Evolutionary conservation across 2,797 vertebrate species (phyloP).

Genomic region (Coendou prehensilis): DNA sequence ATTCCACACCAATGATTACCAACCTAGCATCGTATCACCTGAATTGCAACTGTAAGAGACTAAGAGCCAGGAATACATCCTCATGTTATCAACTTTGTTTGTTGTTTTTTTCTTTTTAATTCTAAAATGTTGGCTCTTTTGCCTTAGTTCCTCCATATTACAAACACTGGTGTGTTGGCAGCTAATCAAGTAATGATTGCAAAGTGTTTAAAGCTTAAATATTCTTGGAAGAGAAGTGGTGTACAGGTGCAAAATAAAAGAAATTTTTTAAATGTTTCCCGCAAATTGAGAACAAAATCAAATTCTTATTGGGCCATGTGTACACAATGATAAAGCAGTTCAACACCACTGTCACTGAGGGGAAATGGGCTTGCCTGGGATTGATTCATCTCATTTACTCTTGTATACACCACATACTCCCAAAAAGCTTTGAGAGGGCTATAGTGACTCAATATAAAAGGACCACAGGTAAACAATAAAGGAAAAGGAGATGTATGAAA

Average conservation of each 20-base stretch:
- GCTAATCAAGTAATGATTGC: constrained; percentile 82
- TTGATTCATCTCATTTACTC: constrained; percentile 47
- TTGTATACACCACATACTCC: constrained; percentile 11
- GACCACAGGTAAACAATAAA: constrained; percentile 29
- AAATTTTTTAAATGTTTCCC: constrained; percentile 79
- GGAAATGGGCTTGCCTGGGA: background rate
- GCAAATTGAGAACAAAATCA: constrained; percentile 72
- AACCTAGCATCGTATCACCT: constrained; percentile 70
- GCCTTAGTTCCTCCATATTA: constrained; percentile 75
- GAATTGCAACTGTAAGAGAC: constrained; percentile 70
- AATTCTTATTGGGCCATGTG: constrained; percentile 68
- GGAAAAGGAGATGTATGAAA: constrained; percentile 36
- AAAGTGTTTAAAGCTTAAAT: constrained; percentile 83
- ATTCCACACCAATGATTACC: constrained; percentile 58
- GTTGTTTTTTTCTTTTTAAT: constrained; percentile 74
- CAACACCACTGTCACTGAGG: background rate
- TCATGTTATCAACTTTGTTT: constrained; percentile 79
- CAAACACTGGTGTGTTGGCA: constrained; percentile 80
- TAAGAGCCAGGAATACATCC: constrained; percentile 79
- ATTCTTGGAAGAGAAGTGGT: constrained; percentile 83
- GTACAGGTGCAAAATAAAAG: constrained; percentile 83
- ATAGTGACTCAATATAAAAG: constrained; percentile 55
- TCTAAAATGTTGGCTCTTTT: constrained; percentile 82
- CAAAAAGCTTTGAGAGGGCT: constrained; percentile 40
- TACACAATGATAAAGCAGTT: constrained; percentile 52